Evolutionary conservation across 1,140 invertebrate species (phyloP).

Genomic region (Eriocheir sinensis): DNA sequence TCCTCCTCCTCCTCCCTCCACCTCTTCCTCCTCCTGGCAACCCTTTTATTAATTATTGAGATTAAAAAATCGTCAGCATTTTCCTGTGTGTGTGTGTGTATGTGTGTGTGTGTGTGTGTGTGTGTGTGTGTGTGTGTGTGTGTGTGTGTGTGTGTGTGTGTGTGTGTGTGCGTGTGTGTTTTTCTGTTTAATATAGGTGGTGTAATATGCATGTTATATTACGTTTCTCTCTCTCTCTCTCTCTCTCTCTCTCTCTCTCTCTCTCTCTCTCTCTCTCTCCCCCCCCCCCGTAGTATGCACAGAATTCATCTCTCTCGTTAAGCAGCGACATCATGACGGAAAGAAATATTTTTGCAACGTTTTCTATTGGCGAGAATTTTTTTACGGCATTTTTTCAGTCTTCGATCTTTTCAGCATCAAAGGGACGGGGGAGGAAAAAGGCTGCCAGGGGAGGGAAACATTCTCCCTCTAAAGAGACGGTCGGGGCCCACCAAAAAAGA

Average conservation of each 20-base stretch:
- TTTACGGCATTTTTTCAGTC: not conserved
- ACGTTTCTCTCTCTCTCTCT: constrained; percentile 1
- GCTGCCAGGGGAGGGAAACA: no score
- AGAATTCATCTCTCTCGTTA: not conserved
- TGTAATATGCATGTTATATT: not conserved
- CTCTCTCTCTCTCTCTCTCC: constrained; percentile 21
- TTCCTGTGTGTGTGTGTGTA: not conserved
- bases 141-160: not conserved
- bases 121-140: constrained; percentile 22
- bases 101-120: constrained; percentile 9
- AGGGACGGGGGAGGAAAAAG: not conserved
- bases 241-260: constrained; percentile 22
- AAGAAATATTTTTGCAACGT: not conserved
- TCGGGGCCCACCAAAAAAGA: no score
- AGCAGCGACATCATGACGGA: not conserved
- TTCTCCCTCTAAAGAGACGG: no score
- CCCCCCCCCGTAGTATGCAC: not conserved
- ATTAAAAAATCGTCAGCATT: not conserved
- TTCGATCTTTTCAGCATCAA: not conserved
- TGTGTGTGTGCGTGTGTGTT: not conserved
- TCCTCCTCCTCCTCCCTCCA: no score
- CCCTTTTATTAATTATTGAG: not conserved
- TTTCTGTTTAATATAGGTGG: no score
- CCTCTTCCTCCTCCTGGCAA: not conserved
- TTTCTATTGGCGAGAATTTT: not conserved